Evolutionary conservation across 2,888 invertebrate genomes (phyloP).

Genomic region (Eumacrocentrus americanus): DNA sequence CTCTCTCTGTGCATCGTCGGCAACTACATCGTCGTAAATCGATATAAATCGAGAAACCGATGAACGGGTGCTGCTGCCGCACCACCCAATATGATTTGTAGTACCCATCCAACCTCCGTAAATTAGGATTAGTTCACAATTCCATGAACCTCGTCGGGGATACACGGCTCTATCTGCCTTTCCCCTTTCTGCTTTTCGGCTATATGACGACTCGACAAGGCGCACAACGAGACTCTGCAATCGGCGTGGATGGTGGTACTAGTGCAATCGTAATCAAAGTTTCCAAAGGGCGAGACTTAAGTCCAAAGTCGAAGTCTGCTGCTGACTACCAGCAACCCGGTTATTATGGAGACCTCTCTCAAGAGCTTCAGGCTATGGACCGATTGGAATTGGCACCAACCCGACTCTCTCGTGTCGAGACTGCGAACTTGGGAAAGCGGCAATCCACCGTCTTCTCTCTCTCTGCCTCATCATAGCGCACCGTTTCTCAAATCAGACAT

Average conservation of each 20-base stretch:
- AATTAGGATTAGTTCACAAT: conserved; percentile 48
- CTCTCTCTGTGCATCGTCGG: too few relatives aligned
- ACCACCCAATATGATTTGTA: conserved; percentile 44
- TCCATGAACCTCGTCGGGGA: conserved; percentile 25
- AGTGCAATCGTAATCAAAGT: conserved; percentile 41
- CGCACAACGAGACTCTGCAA: conserved; percentile 9
- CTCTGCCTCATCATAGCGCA: background rate
- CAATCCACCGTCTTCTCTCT: conserved; percentile 7
- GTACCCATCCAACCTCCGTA: conserved; percentile 37
- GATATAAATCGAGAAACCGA: conserved; percentile 32
- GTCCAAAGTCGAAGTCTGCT: conserved; percentile 37
- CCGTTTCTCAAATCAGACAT: conserved; percentile 28
- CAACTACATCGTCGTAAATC: conserved; percentile 16
- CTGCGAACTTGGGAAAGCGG: conserved; percentile 7
- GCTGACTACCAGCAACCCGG: conserved; percentile 31
- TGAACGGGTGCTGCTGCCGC: conserved; percentile 24
- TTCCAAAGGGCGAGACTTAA: conserved; percentile 35
- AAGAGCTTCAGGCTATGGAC: conserved; percentile 27
- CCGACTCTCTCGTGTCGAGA: conserved; percentile 1
- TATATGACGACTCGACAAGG: conserved; percentile 30
- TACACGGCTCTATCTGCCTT: conserved; percentile 27
- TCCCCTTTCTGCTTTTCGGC: conserved; percentile 15
- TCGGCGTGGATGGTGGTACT: conserved; percentile 16
- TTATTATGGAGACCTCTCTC: conserved; percentile 32
- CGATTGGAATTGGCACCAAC: conserved; percentile 47